These are phyloP conservation scores for Hydractinia symbiolongicarpus DNA, from an alignment of 30 jellyfish, hydroid and myxozoan species.

Conservation along the genomic window DNA sequence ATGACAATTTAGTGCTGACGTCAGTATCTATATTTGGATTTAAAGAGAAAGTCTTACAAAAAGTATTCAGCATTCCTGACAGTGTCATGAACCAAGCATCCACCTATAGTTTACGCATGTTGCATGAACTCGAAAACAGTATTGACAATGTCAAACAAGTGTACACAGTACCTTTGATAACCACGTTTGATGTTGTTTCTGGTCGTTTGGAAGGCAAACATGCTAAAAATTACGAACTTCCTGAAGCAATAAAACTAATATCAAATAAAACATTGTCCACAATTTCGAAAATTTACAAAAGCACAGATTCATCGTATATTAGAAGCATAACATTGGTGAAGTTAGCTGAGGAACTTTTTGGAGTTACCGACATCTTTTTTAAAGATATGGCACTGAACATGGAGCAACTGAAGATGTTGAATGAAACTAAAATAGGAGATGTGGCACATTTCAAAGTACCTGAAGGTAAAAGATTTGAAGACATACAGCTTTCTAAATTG, in stretches of 20 bases:
- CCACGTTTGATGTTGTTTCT: not conserved
- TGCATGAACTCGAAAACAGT: not conserved
- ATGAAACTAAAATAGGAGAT: too few species aligned
- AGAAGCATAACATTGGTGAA: too few species aligned
- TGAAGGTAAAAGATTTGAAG: too few species aligned
- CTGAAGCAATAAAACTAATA: not conserved
- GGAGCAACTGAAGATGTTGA: too few species aligned
- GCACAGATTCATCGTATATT: too few species aligned
- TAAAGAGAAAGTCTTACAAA: not conserved
- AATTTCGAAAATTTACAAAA: too few species aligned
- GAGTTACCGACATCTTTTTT: too few species aligned
- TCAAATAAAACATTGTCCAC: too few species aligned
- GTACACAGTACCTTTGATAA: not conserved
- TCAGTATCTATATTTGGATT: not conserved
- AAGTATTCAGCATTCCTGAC: not conserved
- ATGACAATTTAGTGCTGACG: not conserved
- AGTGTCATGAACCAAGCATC: not conserved
- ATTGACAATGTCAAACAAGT: conserved; percentile 10
- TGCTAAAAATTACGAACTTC: conserved; percentile 1
- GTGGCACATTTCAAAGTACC: too few species aligned
- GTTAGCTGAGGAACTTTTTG: too few species aligned
- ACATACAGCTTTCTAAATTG: too few species aligned
- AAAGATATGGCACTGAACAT: too few species aligned
- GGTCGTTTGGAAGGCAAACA: not conserved
- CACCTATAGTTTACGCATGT: not conserved